Base-by-base conservation (phyloP, 1,140 invertebrate species). In the Anthonomus grandis region DNA sequence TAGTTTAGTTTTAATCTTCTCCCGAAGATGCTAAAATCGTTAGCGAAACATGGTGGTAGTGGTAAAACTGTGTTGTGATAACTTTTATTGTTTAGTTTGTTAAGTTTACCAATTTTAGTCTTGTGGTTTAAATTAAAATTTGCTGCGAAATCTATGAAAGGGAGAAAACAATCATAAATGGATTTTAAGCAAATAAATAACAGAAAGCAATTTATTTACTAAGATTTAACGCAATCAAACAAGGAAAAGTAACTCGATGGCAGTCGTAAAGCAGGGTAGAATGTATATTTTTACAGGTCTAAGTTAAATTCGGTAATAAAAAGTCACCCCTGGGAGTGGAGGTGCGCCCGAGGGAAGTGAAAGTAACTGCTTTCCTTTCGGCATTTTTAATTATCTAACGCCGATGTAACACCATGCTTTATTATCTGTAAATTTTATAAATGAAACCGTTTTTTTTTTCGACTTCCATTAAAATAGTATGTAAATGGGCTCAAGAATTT, bases 351-450 rank as follows among this genome's bases (percentile, higher is more conserved):
- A 24, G 49, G 49, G 36, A 37, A 49, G 13, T 19, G 54, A 47
- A 25, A 56, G 45, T 56, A 38, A 53, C 50, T 22, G 39, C 48
- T 51, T 51, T 53, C 50, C 44, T 48, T 56, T 47, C 44, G 54
- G 45, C 44, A 56, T 61, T 58, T 62, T 62, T 62, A 62, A 62
- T 62, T 62, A 62, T 62, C 60, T 59, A 46, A 31, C 55, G 23
- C 47, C 39, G 47, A 57, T 55, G 42, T 50, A 44, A n/a, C n/a
- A 24, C 55, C 46, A 50, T 57, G 55, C 55, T 50, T 57, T 57
- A 57, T 60, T 54, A 49, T 63, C 62, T 57, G 62, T 59, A 63
- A 63, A 63, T 60, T 57, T 41, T 60, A 55, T 63, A 57, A 63
- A 63, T 63, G 52, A 57, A 63, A 60, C 47, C 39, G 57, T 59